A percentile compares a stretch with the other conserved stretches of the same genome.
Evolutionary conservation across 2,888 invertebrate genomes (phyloP).

Genomic region (Autographa pulchrina): DNA sequence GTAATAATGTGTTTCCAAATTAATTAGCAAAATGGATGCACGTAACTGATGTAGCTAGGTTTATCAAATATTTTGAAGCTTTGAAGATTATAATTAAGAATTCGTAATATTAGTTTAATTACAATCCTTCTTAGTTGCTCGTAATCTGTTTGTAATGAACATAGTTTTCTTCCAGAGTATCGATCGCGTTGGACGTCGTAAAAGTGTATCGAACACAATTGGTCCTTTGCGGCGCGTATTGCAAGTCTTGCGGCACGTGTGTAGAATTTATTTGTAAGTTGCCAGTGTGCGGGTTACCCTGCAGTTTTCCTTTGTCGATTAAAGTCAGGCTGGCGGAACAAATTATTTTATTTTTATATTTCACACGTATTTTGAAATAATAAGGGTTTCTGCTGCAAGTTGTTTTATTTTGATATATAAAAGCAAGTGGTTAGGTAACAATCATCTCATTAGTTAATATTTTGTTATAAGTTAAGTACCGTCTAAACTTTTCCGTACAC

Average conservation of each 20-base stretch:
- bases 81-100: not conserved
- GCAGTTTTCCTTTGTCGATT: conserved; percentile 40
- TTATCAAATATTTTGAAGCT: not conserved
- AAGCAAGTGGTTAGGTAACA: not conserved
- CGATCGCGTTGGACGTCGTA: conserved; percentile 29
- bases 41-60: not conserved
- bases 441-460: too few species aligned
- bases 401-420: not conserved
- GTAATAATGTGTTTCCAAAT: not conserved
- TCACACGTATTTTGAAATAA: not conserved
- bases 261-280: conserved; percentile 47
- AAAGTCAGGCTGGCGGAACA: conserved; percentile 9
- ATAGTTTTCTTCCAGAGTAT: conserved; percentile 36
- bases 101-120: not conserved
- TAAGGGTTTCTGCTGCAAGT: not conserved
- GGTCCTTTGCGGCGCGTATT: conserved; percentile 47
- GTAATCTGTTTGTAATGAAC: conserved; percentile 20
- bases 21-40: conserved; percentile 4
- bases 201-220: conserved; percentile 40
- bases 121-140: not conserved
- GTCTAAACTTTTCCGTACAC: too few species aligned
- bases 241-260: conserved; percentile 49
- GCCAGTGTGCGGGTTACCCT: conserved; percentile 25
- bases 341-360: conserved; percentile 17
- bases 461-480: too few species aligned